phyloP scores from a whole-genome alignment of 2,888 invertebrate species.

The Orthonevra nobilis region DNA sequence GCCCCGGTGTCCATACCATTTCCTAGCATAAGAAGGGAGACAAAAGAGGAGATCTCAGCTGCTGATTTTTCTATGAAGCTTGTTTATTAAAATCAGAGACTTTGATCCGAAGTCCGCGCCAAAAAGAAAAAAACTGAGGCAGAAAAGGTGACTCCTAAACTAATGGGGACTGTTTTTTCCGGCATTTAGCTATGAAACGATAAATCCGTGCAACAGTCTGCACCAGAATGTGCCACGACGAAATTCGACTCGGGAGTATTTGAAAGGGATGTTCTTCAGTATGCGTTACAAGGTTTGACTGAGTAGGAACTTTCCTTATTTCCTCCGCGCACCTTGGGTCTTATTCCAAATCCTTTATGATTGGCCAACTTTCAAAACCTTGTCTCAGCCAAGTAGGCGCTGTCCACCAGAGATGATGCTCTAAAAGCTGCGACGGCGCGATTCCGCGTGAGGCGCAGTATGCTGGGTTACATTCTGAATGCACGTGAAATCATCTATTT shows the following conservation, averaged over 20 bases:
- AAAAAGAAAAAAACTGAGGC: too few relatives aligned
- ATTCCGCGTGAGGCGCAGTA: slow-evolving; percentile 68
- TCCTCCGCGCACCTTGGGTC: too few relatives aligned
- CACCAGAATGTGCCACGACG: neutral
- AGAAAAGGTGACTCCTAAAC: too few relatives aligned
- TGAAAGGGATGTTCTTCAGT: neutral
- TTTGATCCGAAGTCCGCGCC: too few relatives aligned
- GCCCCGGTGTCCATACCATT: too few relatives aligned
- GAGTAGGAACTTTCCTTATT: neutral
- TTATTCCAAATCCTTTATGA: neutral
- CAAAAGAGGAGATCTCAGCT: too few relatives aligned
- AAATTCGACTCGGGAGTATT: neutral
- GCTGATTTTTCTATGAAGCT: too few relatives aligned
- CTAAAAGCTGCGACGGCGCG: slow-evolving; percentile 17
- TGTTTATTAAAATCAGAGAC: too few relatives aligned
- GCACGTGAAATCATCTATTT: slow-evolving; percentile 52
- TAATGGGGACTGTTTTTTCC: too few relatives aligned
- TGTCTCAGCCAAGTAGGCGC: slow-evolving; percentile 48
- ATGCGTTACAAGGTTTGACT: neutral
- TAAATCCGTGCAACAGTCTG: too few relatives aligned
- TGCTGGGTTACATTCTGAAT: slow-evolving; percentile 55
- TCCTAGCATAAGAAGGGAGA: too few relatives aligned
- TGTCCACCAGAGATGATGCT: slow-evolving; percentile 53
- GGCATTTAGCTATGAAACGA: too few relatives aligned
- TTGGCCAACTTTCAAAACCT: neutral